A percentile compares a stretch with the other conserved stretches of the same genome.
These are phyloP conservation scores for Enteromius afrohamiltoni DNA, from an alignment of 2,797 vertebrate species.

Conservation along the genomic window DNA sequence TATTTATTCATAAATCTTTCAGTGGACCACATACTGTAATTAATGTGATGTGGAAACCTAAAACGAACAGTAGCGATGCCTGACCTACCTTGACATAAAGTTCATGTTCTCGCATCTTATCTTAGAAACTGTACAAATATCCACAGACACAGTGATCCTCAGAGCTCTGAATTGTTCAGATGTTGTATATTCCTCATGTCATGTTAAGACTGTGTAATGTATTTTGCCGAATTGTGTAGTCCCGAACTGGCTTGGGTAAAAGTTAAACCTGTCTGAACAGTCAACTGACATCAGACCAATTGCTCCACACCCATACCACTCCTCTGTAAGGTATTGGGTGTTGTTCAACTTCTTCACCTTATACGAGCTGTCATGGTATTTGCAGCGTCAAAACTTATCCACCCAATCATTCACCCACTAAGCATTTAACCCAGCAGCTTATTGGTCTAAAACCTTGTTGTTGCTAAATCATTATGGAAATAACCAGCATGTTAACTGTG, in stretches of 20 bases:
- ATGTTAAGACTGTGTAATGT: background rate
- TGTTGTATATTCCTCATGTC: conserved; percentile 24
- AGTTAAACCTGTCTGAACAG: conserved; percentile 66
- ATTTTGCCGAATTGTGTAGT: background rate
- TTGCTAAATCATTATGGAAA: conserved; percentile 21
- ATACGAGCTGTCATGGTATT: conserved; percentile 42
- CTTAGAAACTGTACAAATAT: conserved; percentile 36
- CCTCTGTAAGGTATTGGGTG: conserved; percentile 77
- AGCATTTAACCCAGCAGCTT: conserved; percentile 15
- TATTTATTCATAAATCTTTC: background rate
- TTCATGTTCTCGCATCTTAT: conserved; percentile 63
- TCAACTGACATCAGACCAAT: conserved; percentile 59
- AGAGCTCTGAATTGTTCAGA: conserved; percentile 6
- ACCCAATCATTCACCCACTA: background rate
- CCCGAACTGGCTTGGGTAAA: conserved; percentile 46
- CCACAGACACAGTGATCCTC: conserved; percentile 22
- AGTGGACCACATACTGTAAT: background rate
- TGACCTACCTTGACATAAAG: conserved; percentile 72
- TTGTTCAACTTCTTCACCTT: conserved; percentile 61
- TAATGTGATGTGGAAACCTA: background rate
- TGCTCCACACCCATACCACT: conserved; percentile 74
- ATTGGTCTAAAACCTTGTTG: conserved; percentile 14
- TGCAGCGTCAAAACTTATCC: conserved; percentile 22
- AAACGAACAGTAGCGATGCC: background rate
- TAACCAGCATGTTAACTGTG: background rate